Conservation (phyloP, 2,113 vertebrate species). For the Misgurnus mizolepis region DNA sequence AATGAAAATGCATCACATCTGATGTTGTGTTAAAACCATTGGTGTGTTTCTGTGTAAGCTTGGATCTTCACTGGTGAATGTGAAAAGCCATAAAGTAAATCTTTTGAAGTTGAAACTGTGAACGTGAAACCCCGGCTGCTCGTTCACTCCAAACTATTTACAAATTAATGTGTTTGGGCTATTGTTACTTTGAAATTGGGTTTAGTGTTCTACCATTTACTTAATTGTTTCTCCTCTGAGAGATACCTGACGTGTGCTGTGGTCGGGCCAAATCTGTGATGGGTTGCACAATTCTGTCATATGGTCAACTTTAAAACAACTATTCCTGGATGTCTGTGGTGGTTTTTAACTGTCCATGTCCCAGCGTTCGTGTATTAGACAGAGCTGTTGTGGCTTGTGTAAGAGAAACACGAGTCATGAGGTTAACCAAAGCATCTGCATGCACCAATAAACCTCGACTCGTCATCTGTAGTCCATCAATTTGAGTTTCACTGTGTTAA, state of each 20-base stretch:
- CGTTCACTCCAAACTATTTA: constrained; percentile 65
- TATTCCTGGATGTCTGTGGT: neutral
- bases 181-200: constrained; percentile 70
- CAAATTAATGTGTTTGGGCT: constrained; percentile 68
- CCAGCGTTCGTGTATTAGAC: neutral
- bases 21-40: neutral
- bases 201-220: constrained; percentile 78
- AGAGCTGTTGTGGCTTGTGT: constrained; percentile 16
- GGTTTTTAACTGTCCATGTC: neutral
- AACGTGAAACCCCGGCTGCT: constrained; percentile 55
- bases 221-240: constrained; percentile 66
- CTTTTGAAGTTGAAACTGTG: constrained; percentile 44
- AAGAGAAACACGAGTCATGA: neutral
- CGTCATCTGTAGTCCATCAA: too few relatives aligned
- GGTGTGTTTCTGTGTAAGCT: neutral
- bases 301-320: constrained; percentile 27
- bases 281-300: constrained; percentile 9
- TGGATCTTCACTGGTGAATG: constrained; percentile 7
- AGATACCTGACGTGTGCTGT: constrained; percentile 10
- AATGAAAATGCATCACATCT: neutral
- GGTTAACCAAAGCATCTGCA: too few relatives aligned
- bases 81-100: constrained; percentile 33
- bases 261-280: neutral
- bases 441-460: too few relatives aligned
- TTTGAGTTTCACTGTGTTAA: too few relatives aligned